Percentiles rank a stretch among this genome's conserved stretches.
Evolutionary conservation across 1,140 invertebrate species (phyloP).

Genomic region (Trinorchestia longiramus): DNA sequence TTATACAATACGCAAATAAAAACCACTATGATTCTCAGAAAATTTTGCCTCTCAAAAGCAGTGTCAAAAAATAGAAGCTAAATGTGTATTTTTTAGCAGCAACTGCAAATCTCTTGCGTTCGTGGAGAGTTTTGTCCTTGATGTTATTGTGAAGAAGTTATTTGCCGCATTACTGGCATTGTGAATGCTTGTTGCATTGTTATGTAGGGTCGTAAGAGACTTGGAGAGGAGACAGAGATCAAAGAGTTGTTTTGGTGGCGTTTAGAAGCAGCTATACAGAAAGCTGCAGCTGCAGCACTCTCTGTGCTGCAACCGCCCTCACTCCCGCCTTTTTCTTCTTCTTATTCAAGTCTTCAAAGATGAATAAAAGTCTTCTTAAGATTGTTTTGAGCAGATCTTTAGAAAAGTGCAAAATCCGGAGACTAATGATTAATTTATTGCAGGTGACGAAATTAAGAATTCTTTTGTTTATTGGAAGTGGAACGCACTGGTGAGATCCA

Average conservation of each 20-base stretch:
- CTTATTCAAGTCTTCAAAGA: background rate
- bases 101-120: background rate
- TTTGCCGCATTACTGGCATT: background rate
- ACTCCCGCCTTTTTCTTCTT: background rate
- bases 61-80: background rate
- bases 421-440: background rate
- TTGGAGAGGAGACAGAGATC: background rate
- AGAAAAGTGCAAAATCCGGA: background rate
- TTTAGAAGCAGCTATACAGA: background rate
- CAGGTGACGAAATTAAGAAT: background rate
- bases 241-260: slow-evolving; percentile 33
- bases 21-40: background rate
- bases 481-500: no score
- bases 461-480: background rate
- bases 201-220: background rate
- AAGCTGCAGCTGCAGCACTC: background rate
- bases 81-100: background rate
- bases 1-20: background rate
- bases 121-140: background rate
- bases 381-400: background rate
- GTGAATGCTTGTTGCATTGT: slow-evolving; percentile 12
- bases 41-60: background rate
- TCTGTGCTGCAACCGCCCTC: background rate
- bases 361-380: background rate
- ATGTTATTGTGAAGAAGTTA: background rate